Conservation (phyloP, 2,113 vertebrate species). For the Grammomys surdaster region DNA sequence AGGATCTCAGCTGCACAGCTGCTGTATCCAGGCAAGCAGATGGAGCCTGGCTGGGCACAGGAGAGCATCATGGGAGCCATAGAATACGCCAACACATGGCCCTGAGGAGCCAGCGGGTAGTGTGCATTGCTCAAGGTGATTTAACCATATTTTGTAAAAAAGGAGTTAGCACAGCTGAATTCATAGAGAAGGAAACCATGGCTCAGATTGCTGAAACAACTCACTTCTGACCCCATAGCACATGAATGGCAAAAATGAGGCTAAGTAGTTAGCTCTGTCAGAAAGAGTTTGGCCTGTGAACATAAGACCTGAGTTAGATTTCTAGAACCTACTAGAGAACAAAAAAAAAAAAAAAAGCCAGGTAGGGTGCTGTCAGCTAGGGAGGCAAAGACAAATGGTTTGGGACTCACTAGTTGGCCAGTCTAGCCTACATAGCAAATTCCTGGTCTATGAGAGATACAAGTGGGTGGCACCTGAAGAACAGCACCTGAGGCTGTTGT, state of each 20-base stretch:
- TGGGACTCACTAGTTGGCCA: too few species aligned
- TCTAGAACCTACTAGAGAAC: neutral
- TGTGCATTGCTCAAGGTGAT: too few species aligned
- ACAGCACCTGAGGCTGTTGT: neutral
- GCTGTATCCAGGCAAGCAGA: neutral
- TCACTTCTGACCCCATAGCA: neutral
- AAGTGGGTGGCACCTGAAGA: neutral
- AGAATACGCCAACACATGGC: neutral
- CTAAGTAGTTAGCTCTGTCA: neutral
- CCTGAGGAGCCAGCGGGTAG: rapidly evolving
- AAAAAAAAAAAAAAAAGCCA: too few species aligned
- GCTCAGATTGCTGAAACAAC: neutral
- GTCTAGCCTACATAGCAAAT: neutral
- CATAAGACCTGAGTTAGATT: neutral
- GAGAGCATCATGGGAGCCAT: neutral
- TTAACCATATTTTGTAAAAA: neutral
- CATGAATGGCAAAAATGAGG: neutral
- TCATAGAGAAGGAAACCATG: neutral
- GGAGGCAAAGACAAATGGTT: neutral
- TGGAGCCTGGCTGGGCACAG: neutral
- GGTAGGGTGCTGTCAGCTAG: neutral
- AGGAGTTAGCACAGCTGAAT: neutral
- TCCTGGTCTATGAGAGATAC: neutral
- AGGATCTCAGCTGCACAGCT: neutral
- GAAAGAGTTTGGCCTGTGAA: neutral